Percentiles rank a stretch among this genome's conserved stretches.
Evolutionary conservation across 2,797 vertebrate genomes (phyloP).

Genomic region (Atherinosoma microstoma): DNA sequence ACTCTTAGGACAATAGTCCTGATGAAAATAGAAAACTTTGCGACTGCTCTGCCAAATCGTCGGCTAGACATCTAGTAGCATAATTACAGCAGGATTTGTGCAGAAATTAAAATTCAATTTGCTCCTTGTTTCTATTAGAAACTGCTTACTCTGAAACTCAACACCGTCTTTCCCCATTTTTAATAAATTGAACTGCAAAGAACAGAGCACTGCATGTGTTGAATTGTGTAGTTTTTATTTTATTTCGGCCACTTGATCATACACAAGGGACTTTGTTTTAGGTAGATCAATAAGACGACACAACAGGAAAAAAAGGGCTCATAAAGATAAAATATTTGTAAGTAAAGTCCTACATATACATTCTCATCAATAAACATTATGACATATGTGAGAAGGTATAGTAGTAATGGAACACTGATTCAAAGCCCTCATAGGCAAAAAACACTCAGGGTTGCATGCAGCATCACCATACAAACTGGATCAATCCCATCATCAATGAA

Average conservation of each 20-base stretch:
- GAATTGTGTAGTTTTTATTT: conserved; percentile 24
- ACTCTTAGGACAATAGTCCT: conserved; percentile 38
- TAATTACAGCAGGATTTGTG: conserved; percentile 28
- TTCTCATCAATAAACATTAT: conserved; percentile 18
- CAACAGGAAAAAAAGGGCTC: background rate
- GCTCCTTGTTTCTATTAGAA: conserved; percentile 23
- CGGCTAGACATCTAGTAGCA: conserved; percentile 27
- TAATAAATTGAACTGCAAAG: conserved; percentile 15
- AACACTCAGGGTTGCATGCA: conserved; percentile 30
- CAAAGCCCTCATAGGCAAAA: conserved; percentile 29
- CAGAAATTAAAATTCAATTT: conserved; percentile 45
- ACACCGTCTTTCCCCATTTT: conserved; percentile 8
- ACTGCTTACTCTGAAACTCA: conserved; percentile 14
- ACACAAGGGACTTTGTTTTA: conserved; percentile 26
- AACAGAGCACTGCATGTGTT: conserved; percentile 20
- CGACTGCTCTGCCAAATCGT: conserved; percentile 11
- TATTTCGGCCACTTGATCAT: conserved; percentile 21
- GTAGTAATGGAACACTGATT: conserved; percentile 30
- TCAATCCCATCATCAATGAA: conserved; percentile 55
- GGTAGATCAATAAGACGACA: conserved; percentile 24
- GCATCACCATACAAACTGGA: conserved; percentile 46
- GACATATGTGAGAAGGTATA: conserved; percentile 26
- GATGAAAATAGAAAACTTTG: conserved; percentile 50
- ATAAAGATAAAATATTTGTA: background rate
- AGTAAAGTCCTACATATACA: conserved; percentile 7